Base-by-base conservation (phyloP, 2,797 vertebrate species). In the Ficedula albicollis region DNA sequence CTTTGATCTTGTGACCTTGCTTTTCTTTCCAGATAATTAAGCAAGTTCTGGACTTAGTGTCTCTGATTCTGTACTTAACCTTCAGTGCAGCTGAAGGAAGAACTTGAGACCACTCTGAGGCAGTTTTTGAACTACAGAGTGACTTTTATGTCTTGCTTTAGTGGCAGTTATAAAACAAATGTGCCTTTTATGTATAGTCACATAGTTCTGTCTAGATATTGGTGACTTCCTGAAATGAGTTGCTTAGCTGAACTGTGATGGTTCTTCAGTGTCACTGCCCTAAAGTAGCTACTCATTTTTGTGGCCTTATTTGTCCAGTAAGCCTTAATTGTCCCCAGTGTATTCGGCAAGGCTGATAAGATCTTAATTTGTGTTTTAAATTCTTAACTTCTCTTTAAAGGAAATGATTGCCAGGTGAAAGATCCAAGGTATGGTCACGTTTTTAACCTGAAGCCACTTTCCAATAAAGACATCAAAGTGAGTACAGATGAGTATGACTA, bases 371-470 rank as follows among this genome's bases (percentile, higher is more conserved):
- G 4, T 68, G 22, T 54, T 95, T 83, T 26, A 34, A 63, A 68
- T 64, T 63, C 9, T 51, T 51, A 30, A 43, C 4, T 38, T 94
- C 39, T 55, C 11, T 63, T 88, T 73, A 21, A 90, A 99, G 99
- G 99, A 84, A 96, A 98, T 3, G 80, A 98, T 82, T 99, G 99
- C 56, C 98, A 97, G 60, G 99, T 99, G 44, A 98, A 85, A 59
- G 99, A 99, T 96, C 98, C 99, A 5, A 98, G 97, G 74, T 99
- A 98, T 1, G 98, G 98, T 82, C 98, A 98, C 9, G 29, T 98
- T 91, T 99, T 99, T 82, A 84, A 99, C 97, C 97, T 99, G 94
- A 98, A 89, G 81, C 97, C 99, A 1, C 98, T 99, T 87, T 97
- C 98, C 30, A 75, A 92, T 22, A 89, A 60, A 10, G 98, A 99